phyloP scores from a whole-genome alignment of 2,888 invertebrate genomes.

The Aphodius granarius region DNA sequence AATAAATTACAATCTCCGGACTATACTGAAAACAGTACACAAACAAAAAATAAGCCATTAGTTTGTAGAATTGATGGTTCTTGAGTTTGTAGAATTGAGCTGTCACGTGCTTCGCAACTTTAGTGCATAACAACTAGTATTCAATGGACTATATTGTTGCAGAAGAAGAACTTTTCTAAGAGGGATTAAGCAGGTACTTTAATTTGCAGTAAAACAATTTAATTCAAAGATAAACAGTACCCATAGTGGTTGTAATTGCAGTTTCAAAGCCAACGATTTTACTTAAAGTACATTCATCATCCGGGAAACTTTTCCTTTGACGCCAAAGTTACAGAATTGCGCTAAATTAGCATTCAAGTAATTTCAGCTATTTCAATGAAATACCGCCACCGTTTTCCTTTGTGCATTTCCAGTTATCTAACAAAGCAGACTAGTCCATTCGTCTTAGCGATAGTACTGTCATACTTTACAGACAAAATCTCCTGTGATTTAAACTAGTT shows the following conservation, averaged over 20 bases:
- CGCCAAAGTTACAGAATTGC: background rate
- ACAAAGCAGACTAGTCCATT: background rate
- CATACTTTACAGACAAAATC: too few relatives aligned
- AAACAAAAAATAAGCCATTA: too few relatives aligned
- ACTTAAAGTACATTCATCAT: background rate
- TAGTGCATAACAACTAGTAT: too few relatives aligned
- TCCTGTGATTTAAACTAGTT: too few relatives aligned
- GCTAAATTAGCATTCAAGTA: background rate
- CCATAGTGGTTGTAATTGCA: background rate
- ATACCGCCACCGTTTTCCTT: background rate
- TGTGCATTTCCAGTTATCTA: background rate
- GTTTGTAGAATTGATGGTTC: too few relatives aligned
- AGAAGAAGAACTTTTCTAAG: background rate
- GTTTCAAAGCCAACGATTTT: background rate
- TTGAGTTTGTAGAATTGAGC: too few relatives aligned
- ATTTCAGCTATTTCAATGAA: background rate
- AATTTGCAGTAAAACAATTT: background rate
- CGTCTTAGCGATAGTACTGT: too few relatives aligned
- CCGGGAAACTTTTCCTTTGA: background rate
- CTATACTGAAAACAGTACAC: too few relatives aligned
- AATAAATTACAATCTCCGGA: too few relatives aligned
- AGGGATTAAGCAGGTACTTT: background rate
- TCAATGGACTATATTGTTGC: too few relatives aligned
- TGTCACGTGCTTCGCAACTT: too few relatives aligned
- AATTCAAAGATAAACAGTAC: background rate